These are phyloP conservation scores for Orestias chungarensis DNA, from an alignment of 2,797 vertebrate genomes.

Conservation along the genomic window DNA sequence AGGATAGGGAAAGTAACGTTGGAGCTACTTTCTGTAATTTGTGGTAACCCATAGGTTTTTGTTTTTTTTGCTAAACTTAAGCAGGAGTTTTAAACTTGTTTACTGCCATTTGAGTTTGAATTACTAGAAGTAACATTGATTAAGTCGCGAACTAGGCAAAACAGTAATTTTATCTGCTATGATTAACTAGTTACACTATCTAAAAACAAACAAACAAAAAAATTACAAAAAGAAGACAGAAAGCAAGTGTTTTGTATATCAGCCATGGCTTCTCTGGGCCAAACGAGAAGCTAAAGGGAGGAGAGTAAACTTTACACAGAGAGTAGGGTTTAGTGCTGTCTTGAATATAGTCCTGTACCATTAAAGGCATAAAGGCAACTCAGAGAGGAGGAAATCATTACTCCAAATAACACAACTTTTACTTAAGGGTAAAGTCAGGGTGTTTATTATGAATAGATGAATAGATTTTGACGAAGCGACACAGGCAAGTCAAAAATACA, in stretches of 20 bases:
- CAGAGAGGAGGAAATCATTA: neutral
- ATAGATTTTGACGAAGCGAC: no score
- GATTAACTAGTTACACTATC: neutral
- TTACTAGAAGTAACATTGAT: neutral
- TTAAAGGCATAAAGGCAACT: neutral
- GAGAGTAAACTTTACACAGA: neutral
- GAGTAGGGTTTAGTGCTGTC: neutral
- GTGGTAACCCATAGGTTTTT: neutral
- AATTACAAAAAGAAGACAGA: no score
- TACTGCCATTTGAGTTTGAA: neutral
- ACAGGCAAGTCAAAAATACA: no score
- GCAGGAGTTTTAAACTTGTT: neutral
- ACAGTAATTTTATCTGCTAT: neutral
- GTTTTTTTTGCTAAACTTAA: neutral
- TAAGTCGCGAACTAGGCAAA: neutral
- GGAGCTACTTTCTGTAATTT: no score
- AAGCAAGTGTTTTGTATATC: neutral
- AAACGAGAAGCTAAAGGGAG: neutral
- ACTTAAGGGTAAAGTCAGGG: no score
- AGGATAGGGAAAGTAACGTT: neutral
- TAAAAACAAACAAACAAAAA: neutral
- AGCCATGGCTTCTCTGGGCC: neutral
- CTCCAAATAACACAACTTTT: neutral
- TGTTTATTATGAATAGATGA: no score
- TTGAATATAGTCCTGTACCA: neutral